A percentile compares a stretch with the other conserved stretches of the same genome.
Conservation (phyloP, 1,140 invertebrate genomes). For the Cephus cinctus region DNA sequence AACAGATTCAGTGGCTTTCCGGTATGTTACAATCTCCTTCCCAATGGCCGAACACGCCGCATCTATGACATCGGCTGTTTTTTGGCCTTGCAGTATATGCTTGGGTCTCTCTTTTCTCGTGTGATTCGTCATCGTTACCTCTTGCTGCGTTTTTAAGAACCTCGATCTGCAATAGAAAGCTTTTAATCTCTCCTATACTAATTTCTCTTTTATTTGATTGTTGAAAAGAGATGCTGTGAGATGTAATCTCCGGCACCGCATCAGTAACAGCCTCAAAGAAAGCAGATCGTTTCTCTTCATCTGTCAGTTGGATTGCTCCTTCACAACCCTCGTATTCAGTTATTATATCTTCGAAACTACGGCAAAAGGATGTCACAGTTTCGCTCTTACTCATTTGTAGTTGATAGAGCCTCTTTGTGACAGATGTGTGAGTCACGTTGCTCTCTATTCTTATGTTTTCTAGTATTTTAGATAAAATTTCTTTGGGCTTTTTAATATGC, state of each 20-base stretch:
- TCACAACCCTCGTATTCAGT: constrained; percentile 26
- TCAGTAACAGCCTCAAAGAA: constrained; percentile 24
- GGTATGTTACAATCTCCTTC: constrained; percentile 1
- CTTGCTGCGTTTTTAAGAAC: constrained; percentile 9
- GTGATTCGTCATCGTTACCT: too few species aligned
- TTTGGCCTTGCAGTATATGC: constrained; percentile 1
- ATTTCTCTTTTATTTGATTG: constrained; percentile 12
- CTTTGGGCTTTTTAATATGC: constrained; percentile 19
- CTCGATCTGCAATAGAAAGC: constrained; percentile 13
- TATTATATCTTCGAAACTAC: constrained; percentile 23
- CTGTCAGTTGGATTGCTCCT: constrained; percentile 18
- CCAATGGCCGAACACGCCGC: constrained; percentile 13
- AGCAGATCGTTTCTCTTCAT: constrained; percentile 26
- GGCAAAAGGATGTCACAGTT: constrained; percentile 19
- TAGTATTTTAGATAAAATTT: constrained; percentile 23
- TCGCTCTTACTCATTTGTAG: constrained; percentile 18
- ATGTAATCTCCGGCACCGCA: constrained; percentile 19
- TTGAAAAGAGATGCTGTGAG: constrained; percentile 12
- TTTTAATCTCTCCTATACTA: constrained; percentile 17
- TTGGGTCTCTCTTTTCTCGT: constrained; percentile 15
- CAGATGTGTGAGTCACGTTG: constrained; percentile 21
- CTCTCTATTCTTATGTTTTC: constrained; percentile 21
- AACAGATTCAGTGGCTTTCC: constrained; percentile 15
- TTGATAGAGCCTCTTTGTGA: constrained; percentile 23
- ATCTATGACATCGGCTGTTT: constrained; percentile 15